Evolutionary conservation across 2,797 vertebrate species (phyloP).

Genomic region (Helarctos malayanus): DNA sequence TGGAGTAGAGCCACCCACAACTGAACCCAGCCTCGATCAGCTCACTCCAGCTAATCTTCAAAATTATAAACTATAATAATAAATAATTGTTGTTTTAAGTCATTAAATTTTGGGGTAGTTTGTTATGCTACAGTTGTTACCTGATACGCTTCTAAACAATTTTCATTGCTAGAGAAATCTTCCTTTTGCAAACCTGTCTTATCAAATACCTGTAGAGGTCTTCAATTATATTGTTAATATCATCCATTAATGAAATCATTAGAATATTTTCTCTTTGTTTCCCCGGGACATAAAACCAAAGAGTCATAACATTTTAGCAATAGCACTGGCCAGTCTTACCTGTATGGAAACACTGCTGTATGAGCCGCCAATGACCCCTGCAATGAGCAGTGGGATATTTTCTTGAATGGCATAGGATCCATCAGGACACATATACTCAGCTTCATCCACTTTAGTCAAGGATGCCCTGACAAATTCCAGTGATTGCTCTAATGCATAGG

Average conservation of each 20-base stretch:
- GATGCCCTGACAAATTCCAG: constrained; percentile 98
- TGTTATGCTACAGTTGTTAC: neutral
- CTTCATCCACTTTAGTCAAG: constrained; percentile 99
- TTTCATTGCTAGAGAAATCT: neutral
- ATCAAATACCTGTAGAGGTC: neutral
- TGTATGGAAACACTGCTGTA: constrained; percentile 99
- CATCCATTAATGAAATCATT: constrained; percentile 3
- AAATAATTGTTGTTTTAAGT: neutral
- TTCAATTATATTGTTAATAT: neutral
- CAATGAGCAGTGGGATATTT: constrained; percentile 96
- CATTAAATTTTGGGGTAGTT: neutral
- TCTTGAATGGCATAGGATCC: constrained; percentile 98
- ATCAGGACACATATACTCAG: constrained; percentile 98
- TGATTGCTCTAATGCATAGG: constrained; percentile 97
- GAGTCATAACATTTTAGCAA: neutral
- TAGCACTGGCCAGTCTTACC: constrained; percentile 89
- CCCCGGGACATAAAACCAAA: neutral
- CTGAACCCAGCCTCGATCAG: neutral
- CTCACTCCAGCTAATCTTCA: neutral
- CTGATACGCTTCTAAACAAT: neutral
- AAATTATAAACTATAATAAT: neutral
- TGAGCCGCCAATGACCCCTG: constrained; percentile 97
- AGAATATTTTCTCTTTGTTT: neutral
- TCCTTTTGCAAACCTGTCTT: neutral
- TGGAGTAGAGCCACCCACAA: neutral